Evolutionary conservation across 2,113 vertebrate genomes (phyloP).

Genomic region (Saguinus imperator): DNA sequence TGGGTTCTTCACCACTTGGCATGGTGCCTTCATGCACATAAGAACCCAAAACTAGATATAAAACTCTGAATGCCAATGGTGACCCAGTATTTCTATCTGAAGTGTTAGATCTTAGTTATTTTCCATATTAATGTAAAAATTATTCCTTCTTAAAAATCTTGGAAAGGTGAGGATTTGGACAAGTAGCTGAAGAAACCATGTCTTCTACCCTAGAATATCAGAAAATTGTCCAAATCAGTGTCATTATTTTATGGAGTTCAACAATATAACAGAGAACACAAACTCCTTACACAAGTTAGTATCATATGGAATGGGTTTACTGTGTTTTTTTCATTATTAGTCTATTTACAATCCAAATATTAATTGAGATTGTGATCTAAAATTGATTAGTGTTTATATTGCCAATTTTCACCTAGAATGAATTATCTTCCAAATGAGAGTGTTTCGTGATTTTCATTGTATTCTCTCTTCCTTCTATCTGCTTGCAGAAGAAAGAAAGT

Average conservation of each 20-base stretch:
- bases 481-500: background rate
- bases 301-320: background rate
- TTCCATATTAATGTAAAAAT: background rate
- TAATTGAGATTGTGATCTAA: background rate
- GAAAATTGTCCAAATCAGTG: background rate
- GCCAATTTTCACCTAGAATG: background rate
- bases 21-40: background rate
- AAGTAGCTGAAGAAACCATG: background rate
- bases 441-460: background rate
- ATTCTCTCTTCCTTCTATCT: background rate
- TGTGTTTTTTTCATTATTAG: background rate
- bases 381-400: background rate
- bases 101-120: background rate
- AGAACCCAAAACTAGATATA: background rate
- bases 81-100: background rate
- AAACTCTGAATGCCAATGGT: background rate
- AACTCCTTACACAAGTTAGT: background rate
- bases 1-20: background rate
- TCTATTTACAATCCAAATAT: background rate
- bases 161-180: background rate
- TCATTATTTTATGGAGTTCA: background rate
- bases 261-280: background rate
- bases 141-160: background rate
- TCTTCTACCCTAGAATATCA: background rate
- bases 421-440: background rate